Conservation (phyloP, 2,888 invertebrate species). For the Melinaea menophilus region DNA sequence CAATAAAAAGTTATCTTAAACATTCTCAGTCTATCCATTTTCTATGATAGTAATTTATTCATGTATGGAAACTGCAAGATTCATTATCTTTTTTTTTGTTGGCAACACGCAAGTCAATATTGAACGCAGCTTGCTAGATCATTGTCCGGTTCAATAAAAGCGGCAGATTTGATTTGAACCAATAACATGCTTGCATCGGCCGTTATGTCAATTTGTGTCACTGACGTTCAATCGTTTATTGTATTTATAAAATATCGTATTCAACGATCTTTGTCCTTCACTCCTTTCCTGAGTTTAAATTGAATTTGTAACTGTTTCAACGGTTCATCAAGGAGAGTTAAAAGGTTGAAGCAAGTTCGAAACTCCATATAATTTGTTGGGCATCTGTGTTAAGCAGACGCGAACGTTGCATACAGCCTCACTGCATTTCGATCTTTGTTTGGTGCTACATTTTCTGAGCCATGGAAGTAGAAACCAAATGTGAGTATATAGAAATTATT, state of each 20-base stretch:
- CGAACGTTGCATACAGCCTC: constrained; percentile 34
- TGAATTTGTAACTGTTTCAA: constrained; percentile 61
- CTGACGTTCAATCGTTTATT: constrained; percentile 29
- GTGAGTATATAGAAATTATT: constrained; percentile 48
- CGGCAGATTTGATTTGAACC: constrained; percentile 62
- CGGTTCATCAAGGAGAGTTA: constrained; percentile 38
- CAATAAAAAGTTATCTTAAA: too few species aligned
- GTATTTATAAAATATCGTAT: constrained; percentile 31
- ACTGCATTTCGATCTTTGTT: constrained; percentile 41
- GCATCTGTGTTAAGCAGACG: constrained; percentile 48
- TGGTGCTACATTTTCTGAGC: constrained; percentile 35
- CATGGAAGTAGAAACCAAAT: constrained; percentile 69
- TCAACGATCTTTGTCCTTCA: constrained; percentile 29
- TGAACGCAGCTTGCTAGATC: constrained; percentile 34
- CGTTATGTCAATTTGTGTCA: constrained; percentile 52
- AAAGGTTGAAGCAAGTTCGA: constrained; percentile 34
- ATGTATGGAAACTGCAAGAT: neutral
- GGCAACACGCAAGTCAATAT: constrained; percentile 4
- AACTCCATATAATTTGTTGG: constrained; percentile 46
- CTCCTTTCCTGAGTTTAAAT: constrained; percentile 46
- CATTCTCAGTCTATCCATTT: too few species aligned
- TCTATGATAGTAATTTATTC: neutral
- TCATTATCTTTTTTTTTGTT: neutral
- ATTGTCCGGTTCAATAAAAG: constrained; percentile 44
- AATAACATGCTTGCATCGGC: constrained; percentile 50